Percentiles rank a stretch among this genome's conserved stretches.
Conservation (phyloP, 2,797 vertebrate species). For the Poecilia velifera region DNA sequence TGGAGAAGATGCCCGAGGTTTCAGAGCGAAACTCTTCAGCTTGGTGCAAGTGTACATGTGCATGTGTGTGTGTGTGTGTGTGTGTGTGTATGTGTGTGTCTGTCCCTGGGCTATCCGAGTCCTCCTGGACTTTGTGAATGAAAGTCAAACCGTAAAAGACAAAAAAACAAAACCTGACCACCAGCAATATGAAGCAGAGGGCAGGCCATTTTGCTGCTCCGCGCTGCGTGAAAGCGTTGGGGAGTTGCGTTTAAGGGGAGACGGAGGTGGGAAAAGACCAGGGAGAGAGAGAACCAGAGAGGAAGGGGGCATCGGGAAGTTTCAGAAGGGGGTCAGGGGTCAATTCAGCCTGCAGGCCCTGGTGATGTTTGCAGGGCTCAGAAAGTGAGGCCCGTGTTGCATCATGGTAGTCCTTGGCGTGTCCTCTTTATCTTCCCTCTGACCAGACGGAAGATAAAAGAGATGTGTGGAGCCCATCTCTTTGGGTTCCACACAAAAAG, state of each 20-base stretch:
- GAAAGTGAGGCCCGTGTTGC: constrained; percentile 57
- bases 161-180: constrained; percentile 82
- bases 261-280: constrained; percentile 38
- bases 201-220: constrained; percentile 77
- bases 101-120: constrained; percentile 68
- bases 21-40: constrained; percentile 74
- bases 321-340: constrained; percentile 62
- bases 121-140: constrained; percentile 78
- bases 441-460: constrained; percentile 52
- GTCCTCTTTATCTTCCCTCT: constrained; percentile 74
- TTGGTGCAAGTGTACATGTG: constrained; percentile 56
- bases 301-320: constrained; percentile 43
- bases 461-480: constrained; percentile 41
- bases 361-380: constrained; percentile 55
- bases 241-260: constrained; percentile 43
- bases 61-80: constrained; percentile 31
- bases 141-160: constrained; percentile 80
- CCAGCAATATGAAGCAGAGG: constrained; percentile 78
- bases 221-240: constrained; percentile 43
- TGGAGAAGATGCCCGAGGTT: constrained; percentile 77
- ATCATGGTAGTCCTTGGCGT: constrained; percentile 74
- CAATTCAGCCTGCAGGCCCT: constrained; percentile 69
- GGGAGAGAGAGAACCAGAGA: constrained; percentile 33
- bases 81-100: constrained; percentile 50
- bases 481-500: constrained; percentile 49